Evolutionary conservation across 2,113 vertebrate species (phyloP), one percentile per base, ranked within the genome.

Genomic region (Indicator maculatus): DNA sequence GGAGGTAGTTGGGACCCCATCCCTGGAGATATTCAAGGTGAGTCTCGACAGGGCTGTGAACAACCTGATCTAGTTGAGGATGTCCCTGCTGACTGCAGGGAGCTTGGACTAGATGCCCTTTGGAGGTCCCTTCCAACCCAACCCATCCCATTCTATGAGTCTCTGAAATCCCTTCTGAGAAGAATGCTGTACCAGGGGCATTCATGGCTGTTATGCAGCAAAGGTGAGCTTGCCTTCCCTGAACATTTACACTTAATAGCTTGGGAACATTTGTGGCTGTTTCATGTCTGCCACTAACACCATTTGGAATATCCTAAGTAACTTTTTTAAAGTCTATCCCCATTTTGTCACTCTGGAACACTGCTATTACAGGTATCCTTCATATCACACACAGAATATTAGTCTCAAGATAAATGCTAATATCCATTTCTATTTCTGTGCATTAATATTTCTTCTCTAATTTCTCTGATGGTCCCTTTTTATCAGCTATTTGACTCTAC

Each of bases 401-500:
- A 75, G 50, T 53, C 73, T 81, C 80, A 85, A 82, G 58, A 87
- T 39, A 73, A 91, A 95, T 83, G 80, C 19, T 88, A 81, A 90
- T 53, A 60, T 5, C 71, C 2, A 53, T 67, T 90, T 90, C 91
- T 76, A 88, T 86, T 88, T 83, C 66, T 92, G 44, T 61, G 30
- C n/a, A 78, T 88, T 93, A 69, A 53, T 90, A 72, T 90, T 93
- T 86, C 86, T 86, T 61, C 41, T 81, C 27, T 77, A 47, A 67
- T 78, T 83, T 88, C 60, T 91, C 86, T 64, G 52, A 81, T 18
- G n/a, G 61, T 63, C 17, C 30, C 30, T 66, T 93, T 90, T 86
- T 44, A 86, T 9, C 47, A 78, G 86, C 38, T 84, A 82, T 93
- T 95, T 88, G 86, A 90, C 73, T 92, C 58, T 78, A 69, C 21